Evolutionary conservation across 2,113 vertebrate genomes (phyloP).

Genomic region (Riparia riparia): DNA sequence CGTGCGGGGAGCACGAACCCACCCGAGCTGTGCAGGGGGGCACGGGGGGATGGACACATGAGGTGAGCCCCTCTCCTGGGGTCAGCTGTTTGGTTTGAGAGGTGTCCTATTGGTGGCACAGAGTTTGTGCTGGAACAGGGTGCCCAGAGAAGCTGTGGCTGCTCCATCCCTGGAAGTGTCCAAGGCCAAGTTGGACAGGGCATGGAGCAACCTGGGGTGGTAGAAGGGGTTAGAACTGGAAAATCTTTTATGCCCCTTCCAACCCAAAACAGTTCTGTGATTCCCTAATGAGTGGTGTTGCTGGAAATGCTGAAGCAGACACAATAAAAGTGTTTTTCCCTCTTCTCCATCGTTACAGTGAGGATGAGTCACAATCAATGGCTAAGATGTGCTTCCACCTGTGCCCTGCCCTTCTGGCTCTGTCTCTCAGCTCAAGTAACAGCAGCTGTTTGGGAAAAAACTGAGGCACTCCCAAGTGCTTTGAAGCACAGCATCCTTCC

Average conservation of each 20-base stretch:
- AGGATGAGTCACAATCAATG: neutral
- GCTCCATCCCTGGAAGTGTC: neutral
- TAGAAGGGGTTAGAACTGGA: neutral
- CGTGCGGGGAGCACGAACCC: fast-evolving
- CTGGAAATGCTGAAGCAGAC: neutral
- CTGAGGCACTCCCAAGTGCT: neutral
- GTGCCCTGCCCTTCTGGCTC: neutral
- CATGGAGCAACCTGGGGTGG: fast-evolving
- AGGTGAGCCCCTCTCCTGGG: neutral
- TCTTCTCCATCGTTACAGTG: fast-evolving
- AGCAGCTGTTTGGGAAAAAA: neutral
- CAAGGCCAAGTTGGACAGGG: fast-evolving
- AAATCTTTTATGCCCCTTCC: neutral
- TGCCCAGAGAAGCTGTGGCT: neutral
- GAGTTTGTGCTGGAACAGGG: neutral
- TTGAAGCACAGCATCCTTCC: neutral
- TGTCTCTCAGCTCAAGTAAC: neutral
- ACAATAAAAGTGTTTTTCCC: neutral
- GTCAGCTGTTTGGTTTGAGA: neutral
- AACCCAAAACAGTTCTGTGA: neutral
- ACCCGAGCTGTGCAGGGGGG: fast-evolving
- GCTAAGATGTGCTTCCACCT: neutral
- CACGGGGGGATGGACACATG: fast-evolving
- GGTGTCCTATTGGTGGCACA: neutral
- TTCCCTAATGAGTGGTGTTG: neutral